Conservation (phyloP, 2,797 vertebrate species). For the Staurois parvus region DNA sequence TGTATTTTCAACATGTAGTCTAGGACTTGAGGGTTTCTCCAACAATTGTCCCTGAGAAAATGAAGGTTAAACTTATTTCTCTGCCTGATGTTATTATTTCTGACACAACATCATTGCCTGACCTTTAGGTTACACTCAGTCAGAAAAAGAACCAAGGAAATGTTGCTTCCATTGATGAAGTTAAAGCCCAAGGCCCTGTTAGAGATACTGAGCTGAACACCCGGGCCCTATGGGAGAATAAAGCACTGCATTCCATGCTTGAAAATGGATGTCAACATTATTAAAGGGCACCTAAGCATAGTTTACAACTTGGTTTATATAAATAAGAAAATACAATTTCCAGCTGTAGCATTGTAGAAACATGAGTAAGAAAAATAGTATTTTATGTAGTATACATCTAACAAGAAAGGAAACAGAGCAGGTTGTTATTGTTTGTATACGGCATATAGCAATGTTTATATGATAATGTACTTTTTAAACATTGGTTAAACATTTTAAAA, state of each 20-base stretch:
- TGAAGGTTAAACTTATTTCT: not conserved
- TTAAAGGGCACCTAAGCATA: not conserved
- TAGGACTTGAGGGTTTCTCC: not conserved
- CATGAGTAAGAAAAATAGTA: too few relatives aligned
- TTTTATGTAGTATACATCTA: not conserved
- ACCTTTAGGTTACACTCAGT: slow-evolving; percentile 4
- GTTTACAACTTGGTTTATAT: not conserved
- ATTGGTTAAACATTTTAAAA: too few relatives aligned
- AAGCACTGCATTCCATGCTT: not conserved
- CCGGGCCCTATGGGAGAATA: not conserved
- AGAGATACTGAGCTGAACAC: not conserved
- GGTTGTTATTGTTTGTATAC: not conserved
- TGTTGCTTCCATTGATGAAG: not conserved
- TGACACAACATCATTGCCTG: slow-evolving; percentile 13
- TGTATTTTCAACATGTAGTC: not conserved
- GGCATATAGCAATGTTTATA: too few relatives aligned
- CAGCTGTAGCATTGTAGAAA: not conserved
- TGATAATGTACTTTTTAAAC: too few relatives aligned
- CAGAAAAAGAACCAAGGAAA: not conserved
- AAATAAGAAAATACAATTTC: not conserved
- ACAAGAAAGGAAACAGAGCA: not conserved
- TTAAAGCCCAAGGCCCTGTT: not conserved
- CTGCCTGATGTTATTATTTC: not conserved
- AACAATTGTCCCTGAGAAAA: not conserved
- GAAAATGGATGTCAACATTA: not conserved